A percentile compares a stretch with the other conserved stretches of the same genome.
Evolutionary conservation across 1,140 invertebrate species (phyloP).

Genomic region (Onthophagus taurus): DNA sequence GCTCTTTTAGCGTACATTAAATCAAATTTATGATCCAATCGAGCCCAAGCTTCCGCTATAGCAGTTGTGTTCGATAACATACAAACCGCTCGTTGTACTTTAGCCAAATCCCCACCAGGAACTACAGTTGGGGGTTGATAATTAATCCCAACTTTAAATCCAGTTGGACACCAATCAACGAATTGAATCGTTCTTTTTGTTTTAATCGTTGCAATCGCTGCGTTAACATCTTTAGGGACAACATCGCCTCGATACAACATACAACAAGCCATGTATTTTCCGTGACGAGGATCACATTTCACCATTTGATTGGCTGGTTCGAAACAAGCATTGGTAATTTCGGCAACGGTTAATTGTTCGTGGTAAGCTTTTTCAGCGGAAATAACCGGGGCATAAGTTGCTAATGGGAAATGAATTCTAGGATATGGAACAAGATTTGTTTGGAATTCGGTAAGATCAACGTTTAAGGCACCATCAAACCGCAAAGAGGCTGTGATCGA

Average conservation of each 20-base stretch:
- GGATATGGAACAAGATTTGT: slow-evolving; percentile 79
- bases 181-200: slow-evolving; percentile 76
- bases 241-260: slow-evolving; percentile 66
- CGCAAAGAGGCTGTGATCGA: slow-evolving; percentile 78
- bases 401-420: slow-evolving; percentile 70
- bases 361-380: slow-evolving; percentile 77
- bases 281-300: slow-evolving; percentile 70
- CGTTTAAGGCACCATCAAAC: slow-evolving; percentile 81
- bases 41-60: slow-evolving; percentile 77
- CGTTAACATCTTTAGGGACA: slow-evolving; percentile 79
- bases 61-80: slow-evolving; percentile 83
- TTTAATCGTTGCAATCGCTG: slow-evolving; percentile 82
- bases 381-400: slow-evolving; percentile 69
- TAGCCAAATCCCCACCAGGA: slow-evolving; percentile 71
- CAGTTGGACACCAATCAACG: slow-evolving; percentile 75
- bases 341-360: slow-evolving; percentile 63
- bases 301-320: slow-evolving; percentile 81
- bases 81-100: slow-evolving; percentile 75
- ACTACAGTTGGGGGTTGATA: slow-evolving; percentile 79
- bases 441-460: slow-evolving; percentile 85
- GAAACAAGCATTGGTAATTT: slow-evolving; percentile 76
- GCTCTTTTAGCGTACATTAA: slow-evolving; percentile 76
- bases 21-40: slow-evolving; percentile 75
- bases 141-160: slow-evolving; percentile 67
- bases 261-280: slow-evolving; percentile 82